Base-by-base conservation (phyloP, 1,140 invertebrate genomes). In the Zaprionus inermis region DNA sequence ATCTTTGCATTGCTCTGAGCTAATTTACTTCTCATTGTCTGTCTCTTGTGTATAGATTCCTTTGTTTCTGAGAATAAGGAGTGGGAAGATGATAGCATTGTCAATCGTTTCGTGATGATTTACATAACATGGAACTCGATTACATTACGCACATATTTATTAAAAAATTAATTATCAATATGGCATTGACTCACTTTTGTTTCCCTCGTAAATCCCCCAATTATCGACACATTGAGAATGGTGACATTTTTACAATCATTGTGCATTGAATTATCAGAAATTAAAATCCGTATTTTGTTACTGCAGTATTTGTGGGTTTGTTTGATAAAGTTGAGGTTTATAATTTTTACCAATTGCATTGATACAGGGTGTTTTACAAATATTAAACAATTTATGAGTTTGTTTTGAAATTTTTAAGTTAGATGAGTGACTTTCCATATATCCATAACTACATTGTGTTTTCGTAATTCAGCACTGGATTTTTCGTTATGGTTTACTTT, bases 141-240 rank as follows among this genome's bases (percentile, higher is more conserved):
- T 7, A 38, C n/a, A 16, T 44, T 44, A 44, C 7, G n/a, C 16
- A 41, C n/a, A 16, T 41, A 41, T 41, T 59, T 51, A 60, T 76
- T 56, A 60, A 22, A 64, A 70, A 67, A 72, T 68, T 49, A 18
- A 49, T 49, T 20, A 9, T 49, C 44, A 49, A 69, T 65, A 70
- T 86, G 82, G 76, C 82, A 82, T 66, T 85, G 82, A 85, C 82
- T 81, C 79, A 86, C 76, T 72, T 85, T 76, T 67, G 32, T 12
- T 20, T 16, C 36, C 28, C 22, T 46, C 52, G 41, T 65, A 59
- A 56, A 68, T 12, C 55, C 30, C 49, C 60, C 70, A 65, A 64
- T 74, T 64, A 73, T 55, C 52, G 38, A 55, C 51, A 30, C 51
- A 49, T 54, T 68, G 63, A 24, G 24, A 67, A 68, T 38, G 49